Percentiles rank a stretch among this genome's conserved stretches.
Evolutionary conservation across 2,888 invertebrate genomes (phyloP).

Genomic region (Megastigmus dorsalis): DNA sequence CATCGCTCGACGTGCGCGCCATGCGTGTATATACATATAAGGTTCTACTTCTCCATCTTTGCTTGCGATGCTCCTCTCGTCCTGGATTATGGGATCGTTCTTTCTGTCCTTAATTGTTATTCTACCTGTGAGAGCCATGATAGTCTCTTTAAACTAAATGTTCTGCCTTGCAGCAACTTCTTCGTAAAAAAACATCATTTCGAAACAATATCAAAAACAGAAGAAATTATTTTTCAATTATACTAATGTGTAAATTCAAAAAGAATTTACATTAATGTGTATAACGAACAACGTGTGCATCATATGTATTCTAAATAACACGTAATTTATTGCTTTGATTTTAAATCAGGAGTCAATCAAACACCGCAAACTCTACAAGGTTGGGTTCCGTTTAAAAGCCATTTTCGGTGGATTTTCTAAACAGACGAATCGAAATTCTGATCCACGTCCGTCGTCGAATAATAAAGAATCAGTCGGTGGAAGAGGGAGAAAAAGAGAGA

Average conservation of each 20-base stretch:
- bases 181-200: no score
- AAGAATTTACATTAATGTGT: no score
- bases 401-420: conserved; percentile 5
- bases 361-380: background rate
- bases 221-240: no score
- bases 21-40: background rate
- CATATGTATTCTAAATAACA: no score
- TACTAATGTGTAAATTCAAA: no score
- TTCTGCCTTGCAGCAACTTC: no score
- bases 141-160: background rate
- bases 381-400: conserved; percentile 13
- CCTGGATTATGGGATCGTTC: conserved; percentile 22
- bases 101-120: background rate
- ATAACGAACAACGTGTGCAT: no score
- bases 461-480: background rate
- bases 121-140: background rate
- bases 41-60: background rate
- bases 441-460: conserved; percentile 13
- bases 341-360: background rate
- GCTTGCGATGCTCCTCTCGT: conserved; percentile 7
- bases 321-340: no score
- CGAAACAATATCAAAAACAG: no score
- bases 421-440: conserved; percentile 14
- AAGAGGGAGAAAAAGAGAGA: background rate
- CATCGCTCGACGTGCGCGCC: background rate